phyloP scores from a whole-genome alignment of 2,888 invertebrate species.

The Nephrotoma appendiculata region DNA sequence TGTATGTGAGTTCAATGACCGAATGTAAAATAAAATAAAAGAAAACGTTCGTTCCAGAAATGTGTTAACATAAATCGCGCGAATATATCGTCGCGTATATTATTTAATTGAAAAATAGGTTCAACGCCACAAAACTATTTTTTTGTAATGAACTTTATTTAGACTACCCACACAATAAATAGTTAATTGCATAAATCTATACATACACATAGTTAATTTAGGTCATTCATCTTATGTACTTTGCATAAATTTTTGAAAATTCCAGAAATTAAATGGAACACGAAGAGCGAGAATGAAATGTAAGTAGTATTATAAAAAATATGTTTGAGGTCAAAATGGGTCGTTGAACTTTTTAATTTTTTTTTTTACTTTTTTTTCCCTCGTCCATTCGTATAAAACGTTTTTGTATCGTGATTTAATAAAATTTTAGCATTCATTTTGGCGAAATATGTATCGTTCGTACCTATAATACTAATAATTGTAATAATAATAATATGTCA shows the following conservation, averaged over 20 bases:
- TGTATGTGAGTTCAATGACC: not conserved
- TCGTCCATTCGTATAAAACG: constrained; percentile 9
- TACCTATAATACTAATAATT: not conserved
- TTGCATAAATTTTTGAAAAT: not conserved
- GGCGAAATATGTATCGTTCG: not conserved
- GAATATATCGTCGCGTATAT: not conserved
- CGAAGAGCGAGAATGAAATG: not conserved
- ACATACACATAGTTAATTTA: not conserved
- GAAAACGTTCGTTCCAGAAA: not conserved
- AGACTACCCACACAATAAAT: not conserved
- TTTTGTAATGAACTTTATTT: not conserved
- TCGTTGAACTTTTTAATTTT: not conserved
- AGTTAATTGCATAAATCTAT: not conserved
- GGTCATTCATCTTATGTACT: not conserved
- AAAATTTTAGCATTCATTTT: constrained; percentile 1
- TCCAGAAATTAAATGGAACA: constrained; percentile 4
- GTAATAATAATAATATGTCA: constrained; percentile 11
- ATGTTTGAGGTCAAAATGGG: not conserved
- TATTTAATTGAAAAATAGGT: not conserved
- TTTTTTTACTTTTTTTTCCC: not conserved
- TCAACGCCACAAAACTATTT: not conserved
- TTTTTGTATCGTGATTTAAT: not conserved
- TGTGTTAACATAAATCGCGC: not conserved
- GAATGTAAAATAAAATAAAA: not conserved
- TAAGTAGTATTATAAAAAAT: too few species aligned